Percentiles rank a stretch among this genome's conserved stretches.
Evolutionary conservation across 2,113 vertebrate genomes (phyloP).

Genomic region (Rutilus rutilus): DNA sequence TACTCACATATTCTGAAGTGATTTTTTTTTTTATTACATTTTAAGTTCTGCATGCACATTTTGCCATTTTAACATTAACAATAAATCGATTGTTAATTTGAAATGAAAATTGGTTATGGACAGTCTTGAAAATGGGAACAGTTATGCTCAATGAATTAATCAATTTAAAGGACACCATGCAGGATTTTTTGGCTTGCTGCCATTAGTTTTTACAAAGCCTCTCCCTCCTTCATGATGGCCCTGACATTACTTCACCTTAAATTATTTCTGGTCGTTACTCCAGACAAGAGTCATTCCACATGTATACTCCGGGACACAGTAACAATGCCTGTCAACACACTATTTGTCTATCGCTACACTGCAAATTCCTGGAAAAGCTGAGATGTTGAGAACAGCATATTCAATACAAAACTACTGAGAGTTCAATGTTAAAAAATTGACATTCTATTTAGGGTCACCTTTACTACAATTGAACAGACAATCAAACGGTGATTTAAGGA

Average conservation of each 20-base stretch:
- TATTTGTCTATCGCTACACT: background rate
- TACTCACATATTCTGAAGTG: background rate
- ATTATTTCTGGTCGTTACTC: constrained; percentile 1
- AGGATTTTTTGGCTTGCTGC: background rate
- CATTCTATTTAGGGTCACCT: constrained; percentile 9
- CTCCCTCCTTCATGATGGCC: background rate
- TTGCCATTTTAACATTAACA: background rate
- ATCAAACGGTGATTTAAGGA: background rate
- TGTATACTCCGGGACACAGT: background rate
- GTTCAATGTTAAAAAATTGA: background rate
- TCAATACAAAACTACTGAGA: constrained; percentile 15
- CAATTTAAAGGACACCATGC: background rate
- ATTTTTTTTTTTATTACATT: background rate
- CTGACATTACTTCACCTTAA: background rate
- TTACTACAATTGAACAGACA: background rate
- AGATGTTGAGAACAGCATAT: background rate
- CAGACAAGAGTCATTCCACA: background rate
- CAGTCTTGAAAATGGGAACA: background rate
- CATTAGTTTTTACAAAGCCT: background rate
- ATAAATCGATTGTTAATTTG: background rate
- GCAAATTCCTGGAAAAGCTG: background rate
- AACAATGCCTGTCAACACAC: background rate
- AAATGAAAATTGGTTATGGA: background rate
- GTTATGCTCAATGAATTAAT: background rate
- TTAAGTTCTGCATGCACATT: background rate